phyloP scores from a whole-genome alignment of 2,888 invertebrate genomes.

The Apotomis capreana region DNA sequence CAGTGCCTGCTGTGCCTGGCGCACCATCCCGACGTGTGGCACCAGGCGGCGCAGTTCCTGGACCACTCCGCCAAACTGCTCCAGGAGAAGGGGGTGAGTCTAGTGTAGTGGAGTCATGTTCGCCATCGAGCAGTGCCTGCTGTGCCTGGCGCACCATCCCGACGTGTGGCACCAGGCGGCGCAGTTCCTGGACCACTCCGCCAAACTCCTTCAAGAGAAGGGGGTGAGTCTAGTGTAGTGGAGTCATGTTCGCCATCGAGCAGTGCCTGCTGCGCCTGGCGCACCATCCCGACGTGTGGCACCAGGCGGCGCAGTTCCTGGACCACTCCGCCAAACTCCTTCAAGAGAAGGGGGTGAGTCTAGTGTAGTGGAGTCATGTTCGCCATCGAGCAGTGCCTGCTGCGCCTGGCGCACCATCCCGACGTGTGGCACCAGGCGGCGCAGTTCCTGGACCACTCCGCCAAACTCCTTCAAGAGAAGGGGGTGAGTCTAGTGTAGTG shows the following conservation, averaged over 20 bases:
- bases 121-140: constrained; percentile 41
- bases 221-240: constrained; percentile 84
- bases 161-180: constrained; percentile 99
- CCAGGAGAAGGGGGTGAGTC: no score
- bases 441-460: constrained; percentile 97
- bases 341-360: constrained; percentile 94
- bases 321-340: constrained; percentile 97
- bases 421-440: constrained; percentile 99
- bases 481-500: constrained; percentile 84
- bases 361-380: constrained; percentile 59
- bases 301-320: constrained; percentile 92
- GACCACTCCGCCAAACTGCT: no score
- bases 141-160: constrained; percentile 98
- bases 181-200: constrained; percentile 97
- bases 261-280: no score
- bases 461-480: constrained; percentile 96
- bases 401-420: constrained; percentile 98
- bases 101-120: no score
- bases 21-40: no score
- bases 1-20: no score
- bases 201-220: constrained; percentile 96
- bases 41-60: no score
- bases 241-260: no score
- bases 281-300: no score
- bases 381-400: constrained; percentile 98